A percentile compares a stretch with the other conserved stretches of the same genome.
These are phyloP conservation scores for Glyphotaelius pellucidus DNA, from an alignment of 2,888 invertebrate species.

Conservation along the genomic window DNA sequence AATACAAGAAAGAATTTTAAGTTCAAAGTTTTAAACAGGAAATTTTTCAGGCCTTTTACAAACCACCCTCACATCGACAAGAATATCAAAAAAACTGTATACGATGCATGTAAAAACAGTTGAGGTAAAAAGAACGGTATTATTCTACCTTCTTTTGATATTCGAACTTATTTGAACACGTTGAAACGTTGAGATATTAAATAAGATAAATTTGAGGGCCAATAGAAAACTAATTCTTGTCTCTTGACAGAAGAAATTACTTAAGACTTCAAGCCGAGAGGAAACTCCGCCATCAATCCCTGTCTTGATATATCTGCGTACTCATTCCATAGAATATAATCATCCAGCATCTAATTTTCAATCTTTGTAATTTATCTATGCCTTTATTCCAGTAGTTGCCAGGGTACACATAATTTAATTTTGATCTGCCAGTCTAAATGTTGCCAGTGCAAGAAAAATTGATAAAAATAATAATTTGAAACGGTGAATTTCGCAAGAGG, in stretches of 20 bases:
- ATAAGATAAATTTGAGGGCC: neutral
- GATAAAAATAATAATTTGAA: neutral
- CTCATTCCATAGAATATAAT: neutral
- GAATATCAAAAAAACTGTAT: neutral
- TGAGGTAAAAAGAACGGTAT: neutral
- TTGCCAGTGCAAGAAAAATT: constrained; percentile 14
- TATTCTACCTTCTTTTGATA: neutral
- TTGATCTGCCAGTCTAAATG: neutral
- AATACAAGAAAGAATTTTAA: too few species aligned
- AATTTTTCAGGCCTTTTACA: too few species aligned
- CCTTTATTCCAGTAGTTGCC: neutral
- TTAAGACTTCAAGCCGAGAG: neutral
- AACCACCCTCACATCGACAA: neutral
- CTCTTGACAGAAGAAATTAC: neutral
- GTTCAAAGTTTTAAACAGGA: too few species aligned
- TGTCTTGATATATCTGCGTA: neutral
- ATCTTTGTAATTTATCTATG: neutral
- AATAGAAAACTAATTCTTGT: neutral
- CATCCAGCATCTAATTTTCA: neutral
- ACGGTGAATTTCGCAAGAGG: neutral
- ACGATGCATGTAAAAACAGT: neutral
- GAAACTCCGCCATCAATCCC: neutral
- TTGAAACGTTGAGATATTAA: neutral
- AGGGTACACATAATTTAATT: neutral
- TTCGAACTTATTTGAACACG: neutral